These are phyloP conservation scores for Toxotes jaculatrix DNA, from an alignment of 2,113 vertebrate genomes.

Conservation along the genomic window DNA sequence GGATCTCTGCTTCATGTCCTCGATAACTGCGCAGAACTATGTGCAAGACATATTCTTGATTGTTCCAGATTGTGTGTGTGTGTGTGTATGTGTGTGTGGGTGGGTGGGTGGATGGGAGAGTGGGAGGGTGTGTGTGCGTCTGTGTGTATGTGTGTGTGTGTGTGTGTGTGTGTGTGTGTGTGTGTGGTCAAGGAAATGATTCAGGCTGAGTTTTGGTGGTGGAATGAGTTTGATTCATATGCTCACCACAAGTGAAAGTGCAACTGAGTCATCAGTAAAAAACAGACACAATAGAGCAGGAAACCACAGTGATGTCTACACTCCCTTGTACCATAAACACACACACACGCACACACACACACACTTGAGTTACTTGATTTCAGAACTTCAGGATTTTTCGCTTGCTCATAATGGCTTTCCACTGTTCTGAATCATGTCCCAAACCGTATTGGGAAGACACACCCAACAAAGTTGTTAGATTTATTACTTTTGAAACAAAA, in stretches of 20 bases:
- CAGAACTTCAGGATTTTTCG: slow-evolving; percentile 33
- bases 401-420: slow-evolving; percentile 45
- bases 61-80: slow-evolving; percentile 1
- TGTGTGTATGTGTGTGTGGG: no score
- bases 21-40: neutral
- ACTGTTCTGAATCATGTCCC: slow-evolving; percentile 62
- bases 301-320: slow-evolving; percentile 62
- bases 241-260: slow-evolving; percentile 66
- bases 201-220: slow-evolving; percentile 45
- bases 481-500: slow-evolving; percentile 41
- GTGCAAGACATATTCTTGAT: slow-evolving; percentile 1
- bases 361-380: slow-evolving; percentile 17
- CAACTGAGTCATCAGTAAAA: slow-evolving; percentile 75
- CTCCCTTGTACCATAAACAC: slow-evolving; percentile 21
- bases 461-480: slow-evolving; percentile 27
- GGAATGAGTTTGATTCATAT: slow-evolving; percentile 64
- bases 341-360: slow-evolving; percentile 18
- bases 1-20: neutral
- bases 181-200: slow-evolving; percentile 65
- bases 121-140: no score
- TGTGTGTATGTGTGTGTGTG: neutral
- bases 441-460: slow-evolving; percentile 23
- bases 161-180: slow-evolving; percentile 15
- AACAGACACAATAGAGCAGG: slow-evolving; percentile 67
- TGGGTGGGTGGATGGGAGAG: no score